phyloP scores from a whole-genome alignment of 2,888 invertebrate genomes.

The Pharmacophagus antenor region DNA sequence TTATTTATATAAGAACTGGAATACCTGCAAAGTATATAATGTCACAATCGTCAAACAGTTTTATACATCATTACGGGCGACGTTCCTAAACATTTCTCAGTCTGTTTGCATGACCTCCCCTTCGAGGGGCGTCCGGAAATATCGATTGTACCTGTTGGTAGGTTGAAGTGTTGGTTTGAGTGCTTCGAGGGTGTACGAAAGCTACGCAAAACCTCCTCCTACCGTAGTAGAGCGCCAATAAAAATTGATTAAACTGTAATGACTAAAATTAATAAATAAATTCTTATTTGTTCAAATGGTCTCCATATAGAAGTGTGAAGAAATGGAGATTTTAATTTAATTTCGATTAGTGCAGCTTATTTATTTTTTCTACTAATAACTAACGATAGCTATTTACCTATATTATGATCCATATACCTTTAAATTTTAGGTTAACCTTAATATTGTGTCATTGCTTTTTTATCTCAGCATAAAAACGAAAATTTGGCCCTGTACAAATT shows the following conservation, averaged over 20 bases:
- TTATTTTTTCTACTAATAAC: too few relatives aligned
- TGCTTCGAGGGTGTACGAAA: constrained; percentile 39
- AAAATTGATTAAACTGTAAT: constrained; percentile 31
- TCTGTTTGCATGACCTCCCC: constrained; percentile 47
- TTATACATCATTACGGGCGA: constrained; percentile 38
- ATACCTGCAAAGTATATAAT: neutral
- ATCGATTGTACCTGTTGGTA: constrained; percentile 54
- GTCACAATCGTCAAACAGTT: constrained; percentile 22
- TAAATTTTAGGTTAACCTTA: too few relatives aligned
- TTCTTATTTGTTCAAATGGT: neutral
- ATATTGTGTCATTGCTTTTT: neutral
- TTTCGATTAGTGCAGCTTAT: too few relatives aligned
- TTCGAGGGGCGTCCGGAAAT: constrained; percentile 49
- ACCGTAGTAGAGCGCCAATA: constrained; percentile 27
- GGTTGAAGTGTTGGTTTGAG: constrained; percentile 47
- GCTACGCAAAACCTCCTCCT: constrained; percentile 35
- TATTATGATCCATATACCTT: too few relatives aligned
- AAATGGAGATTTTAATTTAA: neutral
- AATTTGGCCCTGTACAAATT: neutral
- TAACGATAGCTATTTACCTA: too few relatives aligned
- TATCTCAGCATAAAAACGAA: neutral
- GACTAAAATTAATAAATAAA: constrained; percentile 11
- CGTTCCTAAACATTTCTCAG: constrained; percentile 51
- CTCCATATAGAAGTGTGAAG: neutral
- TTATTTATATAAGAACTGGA: neutral